Evolutionary conservation across 2,888 invertebrate genomes (phyloP), one percentile per base, ranked within the genome.

Genomic region (Tyria jacobaeae): DNA sequence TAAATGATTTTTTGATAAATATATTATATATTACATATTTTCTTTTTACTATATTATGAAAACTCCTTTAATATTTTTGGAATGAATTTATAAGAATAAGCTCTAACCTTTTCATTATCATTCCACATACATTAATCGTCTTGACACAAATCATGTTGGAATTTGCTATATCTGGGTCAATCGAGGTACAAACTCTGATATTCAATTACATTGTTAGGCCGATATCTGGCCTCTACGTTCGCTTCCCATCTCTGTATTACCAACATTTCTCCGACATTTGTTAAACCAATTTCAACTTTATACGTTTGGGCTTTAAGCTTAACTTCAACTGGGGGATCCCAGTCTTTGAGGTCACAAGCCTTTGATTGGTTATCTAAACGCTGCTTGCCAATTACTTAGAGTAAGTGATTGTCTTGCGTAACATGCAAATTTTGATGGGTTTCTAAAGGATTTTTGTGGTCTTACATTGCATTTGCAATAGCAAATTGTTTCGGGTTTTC

Each of bases 351-450:
- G 83, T 82, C 81, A 79, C 78, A 82, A 81, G 79, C 85, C 84
- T 89, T 88, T 89, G 90, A 92, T 91, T 91, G 86, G 89, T 85
- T 87, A 85, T 82, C 85, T 84, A 85, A 86, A 84, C 83, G 86
- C 82, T 88, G 88, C 86, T 85, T 83, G 85, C 88, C 90, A 91
- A 91, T 92, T 91, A 92, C 90, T 92, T 90, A 89, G 83, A 75
- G 80, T 89, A 90, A 92, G 91, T 91, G 89, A 91, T 92, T 92
- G 91, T 90, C 86, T 89, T 88, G 82, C 75, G 73, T 78, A 76
- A 79, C 71, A 79, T 82, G 82, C 76, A 81, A 81, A 83, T 82
- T 82, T 81, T 64, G 76, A 68, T 72, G 60, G 66, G 64, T 60
- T 64, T 68, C 57, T 31, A 51, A 62, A 7, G 50, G 73, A 69